These are phyloP conservation scores for Polydrusus cervinus DNA, from an alignment of 2,888 invertebrate genomes.

Conservation along the genomic window DNA sequence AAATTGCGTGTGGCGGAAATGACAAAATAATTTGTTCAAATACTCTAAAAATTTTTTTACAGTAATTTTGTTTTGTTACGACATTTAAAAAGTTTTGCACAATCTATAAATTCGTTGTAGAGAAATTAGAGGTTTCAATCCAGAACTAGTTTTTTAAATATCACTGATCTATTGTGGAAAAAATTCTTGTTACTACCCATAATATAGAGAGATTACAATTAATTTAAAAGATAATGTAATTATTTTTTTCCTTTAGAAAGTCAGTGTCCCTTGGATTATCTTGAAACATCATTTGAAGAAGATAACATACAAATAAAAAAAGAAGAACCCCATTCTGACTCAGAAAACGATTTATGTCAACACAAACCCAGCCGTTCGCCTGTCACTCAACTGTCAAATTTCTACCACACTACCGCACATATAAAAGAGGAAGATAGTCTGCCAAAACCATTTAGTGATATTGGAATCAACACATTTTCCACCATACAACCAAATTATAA, in stretches of 20 bases:
- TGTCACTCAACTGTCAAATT: background rate
- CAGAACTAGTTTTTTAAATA: no score
- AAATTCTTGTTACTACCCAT: no score
- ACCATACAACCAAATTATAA: background rate
- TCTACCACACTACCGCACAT: background rate
- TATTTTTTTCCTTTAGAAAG: slow-evolving; percentile 35
- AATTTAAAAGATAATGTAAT: no score
- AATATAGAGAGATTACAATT: no score
- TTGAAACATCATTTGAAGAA: slow-evolving; percentile 56
- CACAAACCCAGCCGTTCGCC: background rate
- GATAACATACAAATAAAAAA: slow-evolving; percentile 27
- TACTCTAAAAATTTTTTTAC: no score
- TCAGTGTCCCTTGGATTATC: slow-evolving; percentile 54
- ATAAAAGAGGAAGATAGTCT: background rate
- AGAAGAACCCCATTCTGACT: slow-evolving; percentile 32
- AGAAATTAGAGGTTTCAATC: no score
- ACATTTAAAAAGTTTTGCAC: no score
- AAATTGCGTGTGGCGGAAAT: no score
- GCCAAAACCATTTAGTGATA: background rate
- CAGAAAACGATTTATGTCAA: slow-evolving; percentile 12
- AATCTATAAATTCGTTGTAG: no score
- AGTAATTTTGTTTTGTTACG: no score
- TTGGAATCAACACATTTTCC: background rate
- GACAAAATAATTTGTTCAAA: no score
- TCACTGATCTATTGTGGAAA: no score